These are phyloP conservation scores for Agriopis marginaria DNA, from an alignment of 2,888 invertebrate species.

Conservation along the genomic window DNA sequence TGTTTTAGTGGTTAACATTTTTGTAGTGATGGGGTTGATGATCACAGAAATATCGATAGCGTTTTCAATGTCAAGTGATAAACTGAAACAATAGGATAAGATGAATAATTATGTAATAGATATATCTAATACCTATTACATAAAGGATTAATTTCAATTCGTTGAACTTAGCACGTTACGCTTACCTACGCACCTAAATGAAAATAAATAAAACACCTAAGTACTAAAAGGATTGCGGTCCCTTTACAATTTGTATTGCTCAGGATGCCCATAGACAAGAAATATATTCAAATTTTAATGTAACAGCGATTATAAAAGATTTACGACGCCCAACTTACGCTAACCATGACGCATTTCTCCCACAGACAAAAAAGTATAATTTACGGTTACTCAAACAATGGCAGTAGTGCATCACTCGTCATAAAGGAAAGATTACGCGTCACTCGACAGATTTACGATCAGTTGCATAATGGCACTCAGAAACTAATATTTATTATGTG, in stretches of 20 bases:
- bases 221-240: not conserved
- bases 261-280: not conserved
- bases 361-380: conserved; percentile 57
- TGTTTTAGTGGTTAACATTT: not conserved
- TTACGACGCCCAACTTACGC: conserved; percentile 31
- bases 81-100: too few relatives aligned
- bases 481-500: conserved; percentile 5
- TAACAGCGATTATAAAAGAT: conserved; percentile 28
- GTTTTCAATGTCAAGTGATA: not conserved
- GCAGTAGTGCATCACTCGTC: conserved; percentile 82
- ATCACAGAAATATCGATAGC: conserved; percentile 1
- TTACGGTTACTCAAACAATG: conserved; percentile 73
- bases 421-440: conserved; percentile 79
- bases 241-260: not conserved
- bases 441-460: conserved; percentile 76
- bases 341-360: conserved; percentile 24
- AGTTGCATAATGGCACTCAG: conserved; percentile 67
- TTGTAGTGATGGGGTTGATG: conserved; percentile 16
- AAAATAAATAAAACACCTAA: not conserved
- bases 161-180: too few relatives aligned
- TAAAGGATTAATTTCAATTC: too few relatives aligned
- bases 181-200: too few relatives aligned
- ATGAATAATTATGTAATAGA: too few relatives aligned
- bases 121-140: too few relatives aligned
- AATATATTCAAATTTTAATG: conserved; percentile 19